Percentiles rank a stretch among this genome's conserved stretches.
Conservation (phyloP, 2,797 vertebrate species). For the Mycteria americana region DNA sequence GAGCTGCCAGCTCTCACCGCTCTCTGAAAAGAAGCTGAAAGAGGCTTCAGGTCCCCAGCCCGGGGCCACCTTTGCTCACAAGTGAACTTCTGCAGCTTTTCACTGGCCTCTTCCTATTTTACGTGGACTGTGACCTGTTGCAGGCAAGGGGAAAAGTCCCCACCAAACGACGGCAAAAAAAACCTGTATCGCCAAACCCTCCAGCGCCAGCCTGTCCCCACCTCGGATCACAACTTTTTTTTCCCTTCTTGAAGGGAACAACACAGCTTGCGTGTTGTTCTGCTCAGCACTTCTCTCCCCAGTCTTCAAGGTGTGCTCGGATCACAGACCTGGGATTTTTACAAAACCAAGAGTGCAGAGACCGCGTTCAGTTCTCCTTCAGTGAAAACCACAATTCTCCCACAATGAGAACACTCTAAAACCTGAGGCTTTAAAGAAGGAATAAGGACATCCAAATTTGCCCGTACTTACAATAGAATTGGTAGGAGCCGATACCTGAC, state of each 20-base stretch:
- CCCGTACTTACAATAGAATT: background rate
- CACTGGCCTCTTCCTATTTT: background rate
- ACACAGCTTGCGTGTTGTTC: background rate
- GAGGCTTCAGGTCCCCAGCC: background rate
- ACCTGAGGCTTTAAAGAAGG: background rate
- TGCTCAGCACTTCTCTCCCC: background rate
- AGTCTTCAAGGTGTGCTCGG: fast-evolving
- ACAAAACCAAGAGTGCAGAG: background rate
- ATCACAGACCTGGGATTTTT: background rate
- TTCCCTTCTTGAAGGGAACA: background rate
- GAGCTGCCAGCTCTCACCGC: background rate
- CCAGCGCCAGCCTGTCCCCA: background rate
- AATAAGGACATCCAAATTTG: background rate
- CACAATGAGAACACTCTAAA: background rate
- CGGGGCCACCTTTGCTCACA: background rate
- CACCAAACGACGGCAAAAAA: fast-evolving
- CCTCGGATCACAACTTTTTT: background rate
- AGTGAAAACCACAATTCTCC: background rate
- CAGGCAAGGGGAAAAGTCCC: background rate
- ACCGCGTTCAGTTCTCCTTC: background rate
- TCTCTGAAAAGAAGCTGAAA: background rate
- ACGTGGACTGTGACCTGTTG: background rate
- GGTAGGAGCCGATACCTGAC: background rate
- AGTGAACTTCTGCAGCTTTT: background rate
- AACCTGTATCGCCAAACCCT: background rate